Base-by-base conservation (phyloP, 1,140 invertebrate species). In the Anagrus nilaparvatae region DNA sequence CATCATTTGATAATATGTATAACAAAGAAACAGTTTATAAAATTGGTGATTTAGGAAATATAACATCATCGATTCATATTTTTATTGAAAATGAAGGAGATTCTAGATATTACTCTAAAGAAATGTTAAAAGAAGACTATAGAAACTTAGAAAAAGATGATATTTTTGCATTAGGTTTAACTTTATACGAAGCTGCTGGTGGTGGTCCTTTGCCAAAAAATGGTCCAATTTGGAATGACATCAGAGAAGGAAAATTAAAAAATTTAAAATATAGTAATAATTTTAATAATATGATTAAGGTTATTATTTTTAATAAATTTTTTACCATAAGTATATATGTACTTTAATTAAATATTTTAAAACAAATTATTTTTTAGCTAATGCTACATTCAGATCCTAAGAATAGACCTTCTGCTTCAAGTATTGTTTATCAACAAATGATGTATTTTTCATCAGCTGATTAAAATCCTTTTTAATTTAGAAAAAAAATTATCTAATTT, bases 121-220 rank as follows among this genome's bases (percentile, higher is more conserved):
- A 95, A 65, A 81, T 94, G 33, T 66, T 94, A 0, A 78, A 83
- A 33, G 87, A 92, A 52, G 75, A 91, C 55, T 84, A 81, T 50
- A 65, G 69, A 2, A 73, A 89, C 56, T 67, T 94, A 7, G 71
- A 79, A 1, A 93, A 92, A 67, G 87, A 84, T 10, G 90, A 94
- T 61, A 85, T 93, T 42, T 95, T 93, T 63, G 80, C 87, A 7
- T 67, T 94, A 24, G 88, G 78, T 42, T 59, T 91, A 13, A 88
- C 85, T 3, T 70, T 87, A 3, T 83, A 78, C 58, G 86, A 88
- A 60, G 77, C 77, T 27, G 84, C 76, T 3, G 84, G 85, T 20
- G 82, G 83, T 10, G 79, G 82, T 20, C 76, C 83, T 0, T 55
- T 94, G 40, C 89, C 89, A 0, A 90, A 90, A 63, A 95, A 94